These are phyloP conservation scores for Psilopogon haemacephalus DNA, from an alignment of 2,113 vertebrate genomes.

Conservation along the genomic window DNA sequence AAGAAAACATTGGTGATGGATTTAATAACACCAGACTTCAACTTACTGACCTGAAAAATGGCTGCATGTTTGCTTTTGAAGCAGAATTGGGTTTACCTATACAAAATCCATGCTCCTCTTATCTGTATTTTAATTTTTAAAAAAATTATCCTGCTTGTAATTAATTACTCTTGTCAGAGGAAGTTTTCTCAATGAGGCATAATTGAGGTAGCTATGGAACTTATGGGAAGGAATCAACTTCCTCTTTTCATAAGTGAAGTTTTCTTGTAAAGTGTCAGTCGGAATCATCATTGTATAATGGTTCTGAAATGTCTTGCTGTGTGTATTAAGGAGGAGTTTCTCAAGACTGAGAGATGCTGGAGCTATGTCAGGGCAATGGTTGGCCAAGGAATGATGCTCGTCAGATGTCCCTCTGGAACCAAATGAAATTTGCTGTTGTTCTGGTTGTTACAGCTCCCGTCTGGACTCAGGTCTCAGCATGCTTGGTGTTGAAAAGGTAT, in stretches of 20 bases:
- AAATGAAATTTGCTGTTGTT: background rate
- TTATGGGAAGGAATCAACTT: slow-evolving; percentile 19
- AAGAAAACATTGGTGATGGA: slow-evolving; percentile 64
- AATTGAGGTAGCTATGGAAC: slow-evolving; percentile 17
- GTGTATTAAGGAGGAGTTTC: background rate
- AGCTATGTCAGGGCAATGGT: background rate
- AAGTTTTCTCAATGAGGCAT: slow-evolving; percentile 22
- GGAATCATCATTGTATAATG: background rate
- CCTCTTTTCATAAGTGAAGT: slow-evolving; percentile 36
- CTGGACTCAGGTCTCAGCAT: background rate
- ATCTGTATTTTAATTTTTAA: slow-evolving; percentile 66
- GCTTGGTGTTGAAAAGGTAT: background rate
- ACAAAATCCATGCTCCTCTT: background rate
- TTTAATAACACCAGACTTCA: slow-evolving; percentile 64
- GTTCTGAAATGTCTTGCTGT: background rate
- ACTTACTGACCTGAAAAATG: slow-evolving; percentile 65
- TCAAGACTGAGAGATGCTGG: background rate
- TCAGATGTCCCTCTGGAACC: background rate
- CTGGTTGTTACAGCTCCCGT: background rate
- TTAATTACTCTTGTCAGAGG: background rate
- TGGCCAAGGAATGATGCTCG: background rate
- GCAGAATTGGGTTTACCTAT: slow-evolving; percentile 36
- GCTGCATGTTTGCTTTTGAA: slow-evolving; percentile 61
- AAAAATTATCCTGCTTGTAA: slow-evolving; percentile 45
- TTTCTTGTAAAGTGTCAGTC: background rate